Evolutionary conservation across 92 coral and sea anemone genomes (phyloP).

Genomic region (Plumapathes pennacea): DNA sequence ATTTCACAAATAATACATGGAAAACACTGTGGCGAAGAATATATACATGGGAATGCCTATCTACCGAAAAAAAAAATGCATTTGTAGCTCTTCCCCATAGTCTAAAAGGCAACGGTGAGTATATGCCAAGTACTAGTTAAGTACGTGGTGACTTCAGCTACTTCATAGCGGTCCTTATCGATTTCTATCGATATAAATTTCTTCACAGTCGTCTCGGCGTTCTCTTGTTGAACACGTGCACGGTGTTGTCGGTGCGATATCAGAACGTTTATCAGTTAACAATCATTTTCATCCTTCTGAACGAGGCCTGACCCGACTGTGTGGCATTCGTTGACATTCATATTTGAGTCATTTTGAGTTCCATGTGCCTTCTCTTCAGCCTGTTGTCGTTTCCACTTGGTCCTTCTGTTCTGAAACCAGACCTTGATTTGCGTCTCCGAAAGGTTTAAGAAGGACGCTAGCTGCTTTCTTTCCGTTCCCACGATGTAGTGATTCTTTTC

Average conservation of each 20-base stretch:
- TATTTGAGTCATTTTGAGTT: conserved; percentile 42
- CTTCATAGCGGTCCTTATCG: too few relatives aligned
- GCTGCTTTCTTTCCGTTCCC: conserved; percentile 88
- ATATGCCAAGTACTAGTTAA: too few relatives aligned
- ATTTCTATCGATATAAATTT: neutral
- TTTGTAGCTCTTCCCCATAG: too few relatives aligned
- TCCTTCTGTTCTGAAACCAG: conserved; percentile 93
- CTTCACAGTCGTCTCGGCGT: neutral
- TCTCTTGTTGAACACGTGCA: conserved; percentile 9
- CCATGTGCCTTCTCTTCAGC: conserved; percentile 79
- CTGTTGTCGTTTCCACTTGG: conserved; percentile 88
- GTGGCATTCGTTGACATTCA: conserved; percentile 58
- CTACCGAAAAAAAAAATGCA: too few relatives aligned
- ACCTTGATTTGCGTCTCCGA: conserved; percentile 94
- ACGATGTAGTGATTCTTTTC: conserved; percentile 96
- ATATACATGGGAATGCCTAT: too few relatives aligned
- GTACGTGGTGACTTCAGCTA: too few relatives aligned
- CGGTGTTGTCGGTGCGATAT: conserved; percentile 14
- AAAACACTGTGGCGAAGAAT: too few relatives aligned
- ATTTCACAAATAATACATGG: too few relatives aligned
- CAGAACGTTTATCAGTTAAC: too few relatives aligned
- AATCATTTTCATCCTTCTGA: conserved; percentile 52
- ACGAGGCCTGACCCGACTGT: conserved; percentile 20
- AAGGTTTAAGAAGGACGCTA: conserved; percentile 82
- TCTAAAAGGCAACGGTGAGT: too few relatives aligned